Percentiles rank a stretch among this genome's conserved stretches.
Evolutionary conservation across 1,140 invertebrate genomes (phyloP).

Genomic region (Popillia japonica): DNA sequence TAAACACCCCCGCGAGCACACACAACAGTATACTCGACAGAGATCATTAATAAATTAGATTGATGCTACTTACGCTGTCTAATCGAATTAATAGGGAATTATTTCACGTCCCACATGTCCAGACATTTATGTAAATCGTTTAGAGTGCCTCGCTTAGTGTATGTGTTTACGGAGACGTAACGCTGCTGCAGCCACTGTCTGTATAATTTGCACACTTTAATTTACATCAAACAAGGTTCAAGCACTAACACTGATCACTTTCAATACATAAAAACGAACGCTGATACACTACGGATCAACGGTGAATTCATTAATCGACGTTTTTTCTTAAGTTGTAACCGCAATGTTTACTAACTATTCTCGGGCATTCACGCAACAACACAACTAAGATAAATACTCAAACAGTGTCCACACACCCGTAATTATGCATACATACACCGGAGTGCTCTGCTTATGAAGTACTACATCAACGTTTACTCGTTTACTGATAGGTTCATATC

Average conservation of each 20-base stretch:
- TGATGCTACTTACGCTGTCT: conserved; percentile 24
- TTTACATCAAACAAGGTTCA: conserved; percentile 18
- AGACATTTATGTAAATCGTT: conserved; percentile 33
- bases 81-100: conserved; percentile 29
- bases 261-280: not conserved
- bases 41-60: conserved; percentile 24
- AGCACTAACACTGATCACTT: conserved; percentile 27
- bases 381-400: conserved; percentile 29
- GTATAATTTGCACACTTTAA: conserved; percentile 15
- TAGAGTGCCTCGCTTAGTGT: conserved; percentile 20
- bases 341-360: conserved; percentile 33
- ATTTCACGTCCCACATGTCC: conserved; percentile 31
- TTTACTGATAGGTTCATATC: conserved; percentile 21
- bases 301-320: conserved; percentile 17
- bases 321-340: conserved; percentile 5
- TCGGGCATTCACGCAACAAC: conserved; percentile 28
- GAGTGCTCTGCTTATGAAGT: conserved; percentile 23
- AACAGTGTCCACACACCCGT: conserved; percentile 19
- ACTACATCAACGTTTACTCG: conserved; percentile 4
- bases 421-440: conserved; percentile 30
- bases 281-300: conserved; percentile 14
- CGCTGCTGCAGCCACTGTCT: conserved; percentile 5
- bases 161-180: conserved; percentile 19
- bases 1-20: not conserved
- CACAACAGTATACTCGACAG: not conserved